Percentiles rank a stretch among this genome's conserved stretches.
phyloP scores from a whole-genome alignment of 2,113 vertebrate genomes.

The Marmota monax region DNA sequence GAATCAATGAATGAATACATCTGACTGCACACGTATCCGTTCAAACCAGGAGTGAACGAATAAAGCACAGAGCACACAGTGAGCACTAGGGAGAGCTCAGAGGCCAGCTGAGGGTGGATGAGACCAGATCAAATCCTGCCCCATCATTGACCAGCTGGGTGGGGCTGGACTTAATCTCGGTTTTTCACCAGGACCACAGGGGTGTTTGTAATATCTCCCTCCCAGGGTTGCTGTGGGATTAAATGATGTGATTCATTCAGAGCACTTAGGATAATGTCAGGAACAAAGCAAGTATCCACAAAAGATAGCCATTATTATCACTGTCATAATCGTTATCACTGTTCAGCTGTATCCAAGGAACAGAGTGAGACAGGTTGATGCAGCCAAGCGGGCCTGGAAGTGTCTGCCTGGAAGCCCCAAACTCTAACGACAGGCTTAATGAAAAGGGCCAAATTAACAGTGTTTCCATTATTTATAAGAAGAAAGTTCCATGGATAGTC shows the following conservation, averaged over 20 bases:
- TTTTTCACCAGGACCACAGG: not conserved
- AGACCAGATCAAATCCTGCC: not conserved
- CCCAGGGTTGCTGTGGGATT: not conserved
- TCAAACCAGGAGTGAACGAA: not conserved
- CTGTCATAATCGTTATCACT: not conserved
- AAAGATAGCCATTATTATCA: not conserved
- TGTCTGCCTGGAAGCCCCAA: not conserved
- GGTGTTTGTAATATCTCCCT: not conserved
- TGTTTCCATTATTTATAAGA: not conserved
- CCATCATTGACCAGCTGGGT: not conserved
- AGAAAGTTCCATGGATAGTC: not conserved
- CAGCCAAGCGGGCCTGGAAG: not conserved
- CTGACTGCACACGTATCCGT: not conserved
- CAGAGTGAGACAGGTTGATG: not conserved
- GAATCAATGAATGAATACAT: not conserved
- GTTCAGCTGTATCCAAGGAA: not conserved
- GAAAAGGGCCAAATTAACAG: not conserved
- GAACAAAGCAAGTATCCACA: not conserved
- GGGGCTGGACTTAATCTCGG: not conserved
- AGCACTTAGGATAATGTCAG: not conserved
- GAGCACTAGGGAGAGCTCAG: not conserved
- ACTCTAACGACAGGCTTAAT: accelerated
- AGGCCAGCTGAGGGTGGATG: not conserved
- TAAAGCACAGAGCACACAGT: not conserved
- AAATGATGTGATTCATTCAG: not conserved